A percentile compares a stretch with the other conserved stretches of the same genome.
Evolutionary conservation across 2,888 invertebrate genomes (phyloP).

Genomic region (Drosophila monieri): DNA sequence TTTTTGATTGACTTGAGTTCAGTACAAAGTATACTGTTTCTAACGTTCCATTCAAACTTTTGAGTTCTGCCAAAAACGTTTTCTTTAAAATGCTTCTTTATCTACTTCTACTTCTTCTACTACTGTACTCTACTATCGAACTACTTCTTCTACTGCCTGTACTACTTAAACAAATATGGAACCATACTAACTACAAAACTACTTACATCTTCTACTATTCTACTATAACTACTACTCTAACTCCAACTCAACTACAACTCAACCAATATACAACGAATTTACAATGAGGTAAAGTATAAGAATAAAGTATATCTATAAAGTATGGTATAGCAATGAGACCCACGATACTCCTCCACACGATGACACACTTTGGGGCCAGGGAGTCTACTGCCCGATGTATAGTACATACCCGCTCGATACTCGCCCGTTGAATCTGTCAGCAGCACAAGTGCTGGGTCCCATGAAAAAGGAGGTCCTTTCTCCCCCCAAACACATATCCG

Average conservation of each 20-base stretch:
- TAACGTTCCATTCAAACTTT: constrained; percentile 53
- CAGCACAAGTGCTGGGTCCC: constrained; percentile 12
- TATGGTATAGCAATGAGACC: constrained; percentile 13
- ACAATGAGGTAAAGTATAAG: constrained; percentile 83
- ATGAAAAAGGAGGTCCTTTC: background rate
- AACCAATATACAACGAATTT: constrained; percentile 80
- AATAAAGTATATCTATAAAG: constrained; percentile 54
- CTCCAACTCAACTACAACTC: constrained; percentile 71
- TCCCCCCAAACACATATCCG: constrained; percentile 24
- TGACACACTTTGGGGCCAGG: background rate
- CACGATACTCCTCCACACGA: constrained; percentile 13
- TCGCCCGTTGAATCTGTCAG: constrained; percentile 47
- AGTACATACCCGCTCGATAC: constrained; percentile 2
- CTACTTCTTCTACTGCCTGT: constrained; percentile 65
- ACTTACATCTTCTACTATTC: constrained; percentile 82
- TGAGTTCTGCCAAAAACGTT: constrained; percentile 65
- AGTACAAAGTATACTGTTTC: constrained; percentile 35
- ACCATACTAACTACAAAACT: constrained; percentile 79
- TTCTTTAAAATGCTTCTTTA: constrained; percentile 71
- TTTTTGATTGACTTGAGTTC: constrained; percentile 9
- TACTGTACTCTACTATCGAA: constrained; percentile 69
- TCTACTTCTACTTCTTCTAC: constrained; percentile 74
- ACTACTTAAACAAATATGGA: constrained; percentile 73
- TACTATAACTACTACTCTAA: constrained; percentile 70
- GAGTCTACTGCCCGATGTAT: too few species aligned